A percentile compares a stretch with the other conserved stretches of the same genome.
Evolutionary conservation across 2,888 invertebrate genomes (phyloP).

Genomic region (Achlya flavicornis): DNA sequence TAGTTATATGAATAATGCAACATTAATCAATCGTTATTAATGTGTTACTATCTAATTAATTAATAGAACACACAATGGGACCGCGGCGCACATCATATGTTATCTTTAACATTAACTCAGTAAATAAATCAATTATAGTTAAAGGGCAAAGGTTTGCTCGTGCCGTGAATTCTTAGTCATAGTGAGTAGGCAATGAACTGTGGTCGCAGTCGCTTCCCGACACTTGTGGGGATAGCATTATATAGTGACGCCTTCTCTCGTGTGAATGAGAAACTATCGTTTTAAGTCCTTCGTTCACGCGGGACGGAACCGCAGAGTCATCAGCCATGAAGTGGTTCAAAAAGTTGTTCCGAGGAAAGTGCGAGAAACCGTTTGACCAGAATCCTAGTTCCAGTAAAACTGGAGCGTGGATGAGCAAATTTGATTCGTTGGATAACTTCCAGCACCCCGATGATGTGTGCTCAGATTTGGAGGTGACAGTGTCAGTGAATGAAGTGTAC

Average conservation of each 20-base stretch:
- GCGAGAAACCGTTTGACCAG: conserved; percentile 69
- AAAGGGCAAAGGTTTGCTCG: conserved; percentile 79
- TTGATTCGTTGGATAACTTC: conserved; percentile 42
- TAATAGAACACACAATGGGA: conserved; percentile 64
- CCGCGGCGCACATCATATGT: conserved; percentile 59
- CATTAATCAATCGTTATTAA: conserved; percentile 38
- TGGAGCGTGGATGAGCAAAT: conserved; percentile 40
- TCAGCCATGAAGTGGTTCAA: conserved; percentile 86
- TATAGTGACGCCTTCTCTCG: conserved; percentile 32
- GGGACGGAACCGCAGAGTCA: conserved; percentile 85
- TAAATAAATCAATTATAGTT: conserved; percentile 74
- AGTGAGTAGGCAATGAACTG: conserved; percentile 28
- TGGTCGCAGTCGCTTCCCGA: conserved; percentile 53
- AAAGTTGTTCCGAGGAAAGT: conserved; percentile 85
- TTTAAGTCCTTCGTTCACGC: conserved; percentile 85
- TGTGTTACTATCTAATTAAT: conserved; percentile 64
- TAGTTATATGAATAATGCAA: conserved; percentile 23
- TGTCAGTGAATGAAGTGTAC: conserved; percentile 52
- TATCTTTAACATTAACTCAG: conserved; percentile 67
- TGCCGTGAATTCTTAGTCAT: conserved; percentile 61
- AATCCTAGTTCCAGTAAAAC: conserved; percentile 33
- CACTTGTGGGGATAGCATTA: conserved; percentile 45
- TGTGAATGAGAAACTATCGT: conserved; percentile 85
- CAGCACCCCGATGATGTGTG: conserved; percentile 25
- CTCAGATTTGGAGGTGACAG: conserved; percentile 36